phyloP scores from a whole-genome alignment of 2,113 vertebrate species.

The Tricholaema leucomelas region DNA sequence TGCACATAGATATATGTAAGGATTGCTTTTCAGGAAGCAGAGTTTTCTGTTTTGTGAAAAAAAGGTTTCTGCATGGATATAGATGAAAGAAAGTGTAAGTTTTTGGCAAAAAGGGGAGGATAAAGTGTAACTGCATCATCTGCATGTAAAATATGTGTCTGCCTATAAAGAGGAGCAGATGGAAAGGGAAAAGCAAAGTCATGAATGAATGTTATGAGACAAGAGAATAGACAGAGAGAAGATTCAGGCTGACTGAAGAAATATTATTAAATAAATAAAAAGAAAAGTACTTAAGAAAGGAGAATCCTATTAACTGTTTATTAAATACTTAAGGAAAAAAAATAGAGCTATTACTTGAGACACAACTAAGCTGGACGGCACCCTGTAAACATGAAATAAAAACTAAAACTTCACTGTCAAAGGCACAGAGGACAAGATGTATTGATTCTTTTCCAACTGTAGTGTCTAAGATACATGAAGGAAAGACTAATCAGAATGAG shows the following conservation, averaged over 20 bases:
- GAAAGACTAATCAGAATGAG: not conserved
- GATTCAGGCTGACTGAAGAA: not conserved
- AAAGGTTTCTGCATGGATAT: fast-evolving
- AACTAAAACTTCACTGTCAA: not conserved
- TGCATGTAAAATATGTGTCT: not conserved
- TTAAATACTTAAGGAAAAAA: not conserved
- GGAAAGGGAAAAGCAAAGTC: not conserved
- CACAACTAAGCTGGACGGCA: not conserved
- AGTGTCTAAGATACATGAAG: not conserved
- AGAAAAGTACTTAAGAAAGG: not conserved
- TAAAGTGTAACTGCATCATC: not conserved
- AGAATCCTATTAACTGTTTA: not conserved
- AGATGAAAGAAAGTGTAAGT: not conserved
- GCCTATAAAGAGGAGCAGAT: not conserved
- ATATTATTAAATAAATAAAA: no score
- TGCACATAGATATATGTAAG: not conserved
- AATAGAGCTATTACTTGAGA: not conserved
- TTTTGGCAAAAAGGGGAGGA: not conserved
- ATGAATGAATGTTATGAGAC: not conserved
- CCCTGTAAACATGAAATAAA: not conserved
- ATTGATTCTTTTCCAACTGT: not conserved
- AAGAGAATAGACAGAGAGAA: not conserved
- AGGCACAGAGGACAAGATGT: not conserved
- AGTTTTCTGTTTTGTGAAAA: not conserved
- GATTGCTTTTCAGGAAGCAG: not conserved